Conservation (phyloP, 2,797 vertebrate genomes). For the Steatocranus sp. region DNA sequence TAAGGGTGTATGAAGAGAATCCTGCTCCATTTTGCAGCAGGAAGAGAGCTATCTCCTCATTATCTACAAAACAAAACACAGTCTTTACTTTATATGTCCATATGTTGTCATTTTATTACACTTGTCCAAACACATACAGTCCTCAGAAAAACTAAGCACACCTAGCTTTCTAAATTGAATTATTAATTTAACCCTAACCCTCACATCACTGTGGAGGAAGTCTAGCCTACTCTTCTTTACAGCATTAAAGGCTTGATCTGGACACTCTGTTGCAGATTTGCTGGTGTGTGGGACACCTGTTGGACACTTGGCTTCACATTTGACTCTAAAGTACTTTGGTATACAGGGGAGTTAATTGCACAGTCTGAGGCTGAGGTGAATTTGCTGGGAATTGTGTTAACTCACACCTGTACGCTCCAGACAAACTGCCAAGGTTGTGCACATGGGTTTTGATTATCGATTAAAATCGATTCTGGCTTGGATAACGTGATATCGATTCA, state of each 20-base stretch:
- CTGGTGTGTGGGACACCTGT: neutral
- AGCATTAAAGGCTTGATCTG: neutral
- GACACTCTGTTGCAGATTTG: neutral
- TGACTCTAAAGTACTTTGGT: neutral
- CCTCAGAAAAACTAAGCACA: neutral
- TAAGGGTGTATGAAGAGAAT: conserved; percentile 91
- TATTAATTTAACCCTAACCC: fast-evolving
- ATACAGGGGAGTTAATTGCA: neutral
- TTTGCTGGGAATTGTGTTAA: neutral
- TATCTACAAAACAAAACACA: conserved; percentile 72
- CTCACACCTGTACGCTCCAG: neutral
- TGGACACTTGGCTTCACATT: neutral
- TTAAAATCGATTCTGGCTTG: neutral
- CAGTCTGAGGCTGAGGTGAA: neutral
- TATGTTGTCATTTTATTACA: neutral
- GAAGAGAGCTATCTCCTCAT: conserved; percentile 86
- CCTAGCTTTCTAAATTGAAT: fast-evolving
- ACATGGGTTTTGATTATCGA: neutral
- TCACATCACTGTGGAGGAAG: neutral
- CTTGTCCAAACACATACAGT: neutral
- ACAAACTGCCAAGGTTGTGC: neutral
- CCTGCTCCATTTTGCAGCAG: conserved; percentile 87
- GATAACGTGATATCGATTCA: fast-evolving
- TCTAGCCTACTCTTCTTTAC: neutral
- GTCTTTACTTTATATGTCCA: neutral